A percentile compares a stretch with the other conserved stretches of the same genome.
These are phyloP conservation scores for Sinosuthora webbiana DNA, from an alignment of 2,113 vertebrate species.

Conservation along the genomic window DNA sequence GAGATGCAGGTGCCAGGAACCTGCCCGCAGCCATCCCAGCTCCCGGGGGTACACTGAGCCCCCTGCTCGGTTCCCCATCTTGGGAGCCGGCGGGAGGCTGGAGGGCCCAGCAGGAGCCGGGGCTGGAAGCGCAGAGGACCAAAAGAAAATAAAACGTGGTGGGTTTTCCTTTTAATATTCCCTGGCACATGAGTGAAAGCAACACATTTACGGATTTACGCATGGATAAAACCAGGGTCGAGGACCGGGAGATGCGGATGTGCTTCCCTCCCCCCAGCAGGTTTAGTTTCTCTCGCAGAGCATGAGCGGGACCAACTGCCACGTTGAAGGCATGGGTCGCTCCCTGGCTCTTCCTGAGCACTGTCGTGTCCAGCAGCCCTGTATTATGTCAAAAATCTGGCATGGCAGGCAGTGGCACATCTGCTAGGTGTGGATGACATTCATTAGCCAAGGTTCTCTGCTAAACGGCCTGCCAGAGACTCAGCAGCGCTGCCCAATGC, in stretches of 20 bases:
- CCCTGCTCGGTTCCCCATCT: not conserved
- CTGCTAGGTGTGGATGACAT: slow-evolving; percentile 80
- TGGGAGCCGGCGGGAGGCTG: too few species aligned
- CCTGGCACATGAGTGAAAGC: not conserved
- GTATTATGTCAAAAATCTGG: slow-evolving; percentile 78
- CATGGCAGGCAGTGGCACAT: slow-evolving; percentile 75
- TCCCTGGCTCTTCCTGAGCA: not conserved
- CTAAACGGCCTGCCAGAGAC: slow-evolving; percentile 74
- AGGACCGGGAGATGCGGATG: rapidly evolving
- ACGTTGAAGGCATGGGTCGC: not conserved
- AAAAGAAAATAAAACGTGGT: not conserved
- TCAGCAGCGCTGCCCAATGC: slow-evolving; percentile 69
- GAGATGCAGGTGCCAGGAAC: not conserved
- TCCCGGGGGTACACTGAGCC: not conserved
- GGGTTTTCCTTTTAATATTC: not conserved
- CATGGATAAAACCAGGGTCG: not conserved
- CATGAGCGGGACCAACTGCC: rapidly evolving
- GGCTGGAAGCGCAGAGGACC: not conserved
- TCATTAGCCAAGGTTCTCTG: slow-evolving; percentile 77
- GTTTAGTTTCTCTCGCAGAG: not conserved
- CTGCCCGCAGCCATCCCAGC: not conserved
- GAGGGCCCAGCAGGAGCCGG: not conserved
- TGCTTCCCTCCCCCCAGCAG: rapidly evolving
- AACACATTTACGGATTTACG: not conserved
- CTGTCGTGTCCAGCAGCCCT: slow-evolving; percentile 56